These are phyloP conservation scores for Electrona antarctica DNA, from an alignment of 2,113 vertebrate genomes.

Conservation along the genomic window DNA sequence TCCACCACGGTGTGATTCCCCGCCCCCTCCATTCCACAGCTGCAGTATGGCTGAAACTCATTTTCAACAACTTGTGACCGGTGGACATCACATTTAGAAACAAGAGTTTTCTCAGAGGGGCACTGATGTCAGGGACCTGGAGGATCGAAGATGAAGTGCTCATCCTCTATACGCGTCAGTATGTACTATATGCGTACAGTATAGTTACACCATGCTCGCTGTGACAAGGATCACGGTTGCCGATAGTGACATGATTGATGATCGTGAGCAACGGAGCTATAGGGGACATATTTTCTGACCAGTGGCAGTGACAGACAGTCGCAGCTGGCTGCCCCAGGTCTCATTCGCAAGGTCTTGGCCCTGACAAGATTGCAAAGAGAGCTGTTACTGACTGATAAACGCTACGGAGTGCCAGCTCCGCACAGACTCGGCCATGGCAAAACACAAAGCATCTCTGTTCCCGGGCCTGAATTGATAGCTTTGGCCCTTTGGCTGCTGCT, in stretches of 20 bases:
- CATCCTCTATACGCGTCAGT: no score
- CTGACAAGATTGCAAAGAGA: constrained; percentile 53
- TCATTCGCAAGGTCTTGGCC: constrained; percentile 27
- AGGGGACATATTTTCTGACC: constrained; percentile 15
- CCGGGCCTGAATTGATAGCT: constrained; percentile 57
- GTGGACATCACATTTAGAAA: no score
- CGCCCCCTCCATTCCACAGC: no score
- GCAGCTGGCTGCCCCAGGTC: constrained; percentile 2
- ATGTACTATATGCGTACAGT: constrained; percentile 2
- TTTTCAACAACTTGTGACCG: no score
- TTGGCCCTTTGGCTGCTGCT: constrained; percentile 45
- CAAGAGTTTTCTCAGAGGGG: no score
- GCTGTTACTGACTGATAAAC: constrained; percentile 49
- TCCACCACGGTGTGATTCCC: no score
- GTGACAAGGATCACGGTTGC: neutral
- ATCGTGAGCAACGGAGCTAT: constrained; percentile 28
- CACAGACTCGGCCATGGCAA: constrained; percentile 9
- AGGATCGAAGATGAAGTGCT: no score
- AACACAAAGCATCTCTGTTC: constrained; percentile 61
- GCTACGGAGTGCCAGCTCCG: constrained; percentile 26
- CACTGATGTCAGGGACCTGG: no score
- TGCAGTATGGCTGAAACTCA: no score
- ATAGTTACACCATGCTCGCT: neutral
- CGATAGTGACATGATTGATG: constrained; percentile 27
- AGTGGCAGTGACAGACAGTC: constrained; percentile 13